Evolutionary conservation across 2,888 invertebrate genomes (phyloP).

Genomic region (Hymenopus coronatus): DNA sequence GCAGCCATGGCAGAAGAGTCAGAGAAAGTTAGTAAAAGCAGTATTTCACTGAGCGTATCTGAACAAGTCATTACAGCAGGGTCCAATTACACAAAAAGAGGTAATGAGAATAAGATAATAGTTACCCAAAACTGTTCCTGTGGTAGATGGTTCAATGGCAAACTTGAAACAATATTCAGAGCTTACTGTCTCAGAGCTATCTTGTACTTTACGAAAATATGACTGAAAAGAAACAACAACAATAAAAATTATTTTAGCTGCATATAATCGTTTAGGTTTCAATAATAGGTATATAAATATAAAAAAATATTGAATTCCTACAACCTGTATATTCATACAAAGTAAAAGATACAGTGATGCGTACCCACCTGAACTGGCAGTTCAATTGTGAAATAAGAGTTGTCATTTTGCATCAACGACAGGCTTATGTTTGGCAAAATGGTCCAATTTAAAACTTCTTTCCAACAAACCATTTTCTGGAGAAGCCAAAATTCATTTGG

Average conservation of each 20-base stretch:
- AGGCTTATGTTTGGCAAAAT: constrained; percentile 33
- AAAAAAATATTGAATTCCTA: no score
- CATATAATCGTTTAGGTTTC: background rate
- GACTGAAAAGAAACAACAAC: constrained; percentile 45
- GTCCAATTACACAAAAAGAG: no score
- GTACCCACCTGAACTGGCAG: constrained; percentile 49
- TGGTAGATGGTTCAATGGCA: constrained; percentile 49
- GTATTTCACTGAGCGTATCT: no score
- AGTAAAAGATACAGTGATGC: background rate
- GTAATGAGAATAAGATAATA: background rate
- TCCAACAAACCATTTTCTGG: constrained; percentile 34
- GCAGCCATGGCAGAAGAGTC: no score
- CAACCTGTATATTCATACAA: background rate
- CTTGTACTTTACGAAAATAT: constrained; percentile 50
- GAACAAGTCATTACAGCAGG: no score
- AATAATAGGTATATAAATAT: background rate
- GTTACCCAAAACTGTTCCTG: constrained; percentile 47
- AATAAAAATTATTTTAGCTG: no score
- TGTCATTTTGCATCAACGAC: constrained; percentile 26
- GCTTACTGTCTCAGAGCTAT: constrained; percentile 39
- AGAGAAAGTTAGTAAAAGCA: no score
- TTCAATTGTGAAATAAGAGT: constrained; percentile 46
- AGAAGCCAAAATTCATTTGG: constrained; percentile 35
- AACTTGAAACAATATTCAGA: constrained; percentile 52
- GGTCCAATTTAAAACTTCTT: constrained; percentile 29